Conservation (phyloP, 2,888 invertebrate species). For the Automeris io region DNA sequence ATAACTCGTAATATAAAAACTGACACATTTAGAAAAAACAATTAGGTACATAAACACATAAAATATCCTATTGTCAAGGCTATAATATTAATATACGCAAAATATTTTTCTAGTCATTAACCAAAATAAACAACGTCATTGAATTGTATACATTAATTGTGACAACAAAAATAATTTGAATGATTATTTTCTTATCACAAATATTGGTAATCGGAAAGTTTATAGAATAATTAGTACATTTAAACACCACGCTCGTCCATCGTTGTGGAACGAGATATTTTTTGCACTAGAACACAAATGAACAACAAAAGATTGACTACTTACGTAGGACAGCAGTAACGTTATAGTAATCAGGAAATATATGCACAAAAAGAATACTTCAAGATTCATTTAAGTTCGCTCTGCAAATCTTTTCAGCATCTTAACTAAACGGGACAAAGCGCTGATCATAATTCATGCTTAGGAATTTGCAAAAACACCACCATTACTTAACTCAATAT, state of each 20-base stretch:
- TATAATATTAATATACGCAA: not conserved
- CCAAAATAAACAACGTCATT: slow-evolving; percentile 7
- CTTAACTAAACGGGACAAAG: slow-evolving; percentile 3
- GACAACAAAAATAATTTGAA: not conserved
- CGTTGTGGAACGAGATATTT: slow-evolving; percentile 40
- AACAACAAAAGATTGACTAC: slow-evolving; percentile 62
- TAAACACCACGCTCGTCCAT: slow-evolving; percentile 20
- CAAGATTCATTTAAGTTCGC: not conserved
- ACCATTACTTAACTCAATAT: slow-evolving; percentile 51
- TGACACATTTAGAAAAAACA: too few relatives aligned
- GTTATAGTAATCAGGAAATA: not conserved
- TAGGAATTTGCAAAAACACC: slow-evolving; percentile 49
- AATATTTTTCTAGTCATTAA: not conserved
- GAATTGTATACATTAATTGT: slow-evolving; percentile 1
- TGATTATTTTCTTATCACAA: not conserved
- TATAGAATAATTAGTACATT: not conserved
- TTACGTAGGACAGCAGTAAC: slow-evolving; percentile 47
- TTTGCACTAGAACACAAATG: slow-evolving; percentile 45
- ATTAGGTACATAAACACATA: not conserved
- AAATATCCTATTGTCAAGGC: not conserved
- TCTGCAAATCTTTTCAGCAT: slow-evolving; percentile 3
- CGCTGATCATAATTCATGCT: slow-evolving; percentile 22
- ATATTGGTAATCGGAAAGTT: not conserved
- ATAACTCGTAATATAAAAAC: too few relatives aligned
- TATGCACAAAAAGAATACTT: not conserved